phyloP scores from a whole-genome alignment of 2,797 vertebrate species.

The Masticophis lateralis region DNA sequence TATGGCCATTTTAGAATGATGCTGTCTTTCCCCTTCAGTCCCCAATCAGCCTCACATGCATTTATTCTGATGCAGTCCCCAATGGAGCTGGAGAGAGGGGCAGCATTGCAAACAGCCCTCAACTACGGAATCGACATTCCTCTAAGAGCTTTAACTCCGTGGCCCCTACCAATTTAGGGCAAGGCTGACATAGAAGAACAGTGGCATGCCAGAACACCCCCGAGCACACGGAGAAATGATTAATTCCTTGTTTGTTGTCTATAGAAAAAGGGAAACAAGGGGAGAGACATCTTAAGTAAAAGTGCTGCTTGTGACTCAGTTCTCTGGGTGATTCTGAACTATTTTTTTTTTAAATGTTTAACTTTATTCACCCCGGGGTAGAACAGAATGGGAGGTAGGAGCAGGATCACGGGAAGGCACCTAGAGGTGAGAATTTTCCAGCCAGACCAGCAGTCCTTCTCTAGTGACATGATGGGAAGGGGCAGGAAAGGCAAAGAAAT shows the following conservation, averaged over 20 bases:
- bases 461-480: background rate
- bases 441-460: background rate
- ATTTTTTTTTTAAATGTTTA: background rate
- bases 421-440: background rate
- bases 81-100: background rate
- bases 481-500: background rate
- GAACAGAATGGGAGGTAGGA: background rate
- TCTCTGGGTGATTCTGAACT: background rate
- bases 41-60: background rate
- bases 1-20: background rate
- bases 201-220: background rate
- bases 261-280: background rate
- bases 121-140: background rate
- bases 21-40: background rate
- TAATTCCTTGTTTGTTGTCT: background rate
- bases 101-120: background rate
- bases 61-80: background rate
- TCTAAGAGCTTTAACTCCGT: background rate
- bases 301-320: background rate
- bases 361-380: background rate
- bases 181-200: background rate
- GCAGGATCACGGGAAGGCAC: background rate
- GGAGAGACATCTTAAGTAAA: background rate
- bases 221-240: background rate
- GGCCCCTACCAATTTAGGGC: background rate